Base-by-base conservation (phyloP, 1,140 invertebrate species). In the Lycorma delicatula region DNA sequence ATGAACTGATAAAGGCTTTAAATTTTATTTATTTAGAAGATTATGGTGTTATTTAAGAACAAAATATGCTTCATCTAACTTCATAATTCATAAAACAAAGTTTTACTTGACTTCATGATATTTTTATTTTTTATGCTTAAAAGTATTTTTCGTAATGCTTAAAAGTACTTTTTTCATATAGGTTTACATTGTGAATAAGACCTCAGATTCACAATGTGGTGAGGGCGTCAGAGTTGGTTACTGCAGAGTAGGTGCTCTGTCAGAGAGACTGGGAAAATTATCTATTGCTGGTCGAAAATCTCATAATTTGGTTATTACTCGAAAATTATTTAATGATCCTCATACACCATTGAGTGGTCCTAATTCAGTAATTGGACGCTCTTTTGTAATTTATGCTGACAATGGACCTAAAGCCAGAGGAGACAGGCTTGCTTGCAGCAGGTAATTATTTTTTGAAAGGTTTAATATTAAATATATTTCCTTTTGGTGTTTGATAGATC, bases 311-410 rank as follows among this genome's bases (percentile, higher is more conserved):
- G 70, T 71, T 26, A 69, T 86, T 22, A 88, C 86, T n/a, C 77
- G 88, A 38, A 79, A 76, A 51, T 75, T 93, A 60, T 89, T 87
- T 68, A 91, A 87, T 0, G 92, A 94, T 70, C 74, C 75, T 1
- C 74, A 83, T 66, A 67, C 96, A 18, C 84, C 91, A 4, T 71
- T 98, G 2, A 81, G 81, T 6, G 93, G 93, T 13, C 75, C 78
- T 13, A 71, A 82, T 60, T 82, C 80, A 50, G 82, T 96, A 60
- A 67, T 95, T 59, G 88, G 87, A 13, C 85, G 84, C 67, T 91
- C 92, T 16, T 70, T 98, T 27, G 88, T 95, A 0, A 82, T 97
- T 38, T 91, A 91, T 64, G 91, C 92, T 71, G 90, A 93, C 66
- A 78, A 86, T 68, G 88, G 89, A 3, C 91, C 91, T 1, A 82